Evolutionary conservation across 2,888 invertebrate species (phyloP).

Genomic region (Apamea anceps): DNA sequence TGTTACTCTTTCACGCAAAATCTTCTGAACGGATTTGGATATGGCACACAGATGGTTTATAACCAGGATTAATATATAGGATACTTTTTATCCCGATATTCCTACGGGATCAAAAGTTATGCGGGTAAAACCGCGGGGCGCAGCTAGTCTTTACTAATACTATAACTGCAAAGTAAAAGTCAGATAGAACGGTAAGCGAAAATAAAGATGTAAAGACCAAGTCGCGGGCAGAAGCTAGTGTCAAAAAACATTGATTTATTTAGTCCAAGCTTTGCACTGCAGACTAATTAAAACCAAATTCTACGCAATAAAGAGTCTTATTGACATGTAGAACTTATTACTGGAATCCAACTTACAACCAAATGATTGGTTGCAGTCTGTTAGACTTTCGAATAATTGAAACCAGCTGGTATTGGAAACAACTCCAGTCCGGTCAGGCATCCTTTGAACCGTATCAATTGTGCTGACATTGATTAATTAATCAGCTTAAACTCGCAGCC

Average conservation of each 20-base stretch:
- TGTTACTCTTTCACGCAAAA: too few relatives aligned
- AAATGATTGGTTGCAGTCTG: slow-evolving; percentile 33
- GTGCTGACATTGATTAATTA: slow-evolving; percentile 48
- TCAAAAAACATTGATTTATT: not conserved
- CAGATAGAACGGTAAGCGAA: too few relatives aligned
- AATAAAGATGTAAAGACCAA: too few relatives aligned
- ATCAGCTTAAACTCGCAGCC: slow-evolving; percentile 16
- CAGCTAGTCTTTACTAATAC: too few relatives aligned
- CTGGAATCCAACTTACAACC: slow-evolving; percentile 1
- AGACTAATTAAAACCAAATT: not conserved
- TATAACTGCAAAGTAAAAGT: too few relatives aligned
- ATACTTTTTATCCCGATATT: too few relatives aligned
- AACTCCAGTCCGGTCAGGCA: slow-evolving; percentile 8
- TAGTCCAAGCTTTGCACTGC: not conserved
- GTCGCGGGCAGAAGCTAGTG: too few relatives aligned
- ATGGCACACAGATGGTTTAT: too few relatives aligned
- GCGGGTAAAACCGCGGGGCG: too few relatives aligned
- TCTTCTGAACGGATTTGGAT: too few relatives aligned
- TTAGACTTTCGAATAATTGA: slow-evolving; percentile 32
- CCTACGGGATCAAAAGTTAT: too few relatives aligned
- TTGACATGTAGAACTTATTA: slow-evolving; percentile 17
- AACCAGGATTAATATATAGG: too few relatives aligned
- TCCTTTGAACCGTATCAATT: slow-evolving; percentile 47
- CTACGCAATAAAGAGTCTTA: slow-evolving; percentile 1
- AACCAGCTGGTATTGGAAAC: slow-evolving; percentile 10